phyloP scores from a whole-genome alignment of 2,888 invertebrate genomes.

The Plutella xylostella region DNA sequence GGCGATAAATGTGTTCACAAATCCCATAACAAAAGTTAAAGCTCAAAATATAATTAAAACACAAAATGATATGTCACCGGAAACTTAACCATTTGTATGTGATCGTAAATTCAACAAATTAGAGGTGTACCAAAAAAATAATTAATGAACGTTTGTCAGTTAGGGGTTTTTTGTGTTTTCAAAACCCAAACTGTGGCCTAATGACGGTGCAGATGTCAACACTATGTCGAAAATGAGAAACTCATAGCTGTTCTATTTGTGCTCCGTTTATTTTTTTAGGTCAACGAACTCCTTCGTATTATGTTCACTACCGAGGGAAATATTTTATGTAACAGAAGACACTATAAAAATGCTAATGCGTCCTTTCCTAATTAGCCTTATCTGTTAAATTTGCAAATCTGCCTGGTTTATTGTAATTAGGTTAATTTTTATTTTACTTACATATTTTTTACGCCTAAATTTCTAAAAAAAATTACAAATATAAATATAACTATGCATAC shows the following conservation, averaged over 20 bases:
- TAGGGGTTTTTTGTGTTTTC: slow-evolving; percentile 41
- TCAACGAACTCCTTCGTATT: slow-evolving; percentile 4
- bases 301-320: not conserved
- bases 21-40: slow-evolving; percentile 22
- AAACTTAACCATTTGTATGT: slow-evolving; percentile 52
- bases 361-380: no score
- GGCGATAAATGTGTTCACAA: slow-evolving; percentile 55
- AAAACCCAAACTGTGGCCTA: slow-evolving; percentile 27
- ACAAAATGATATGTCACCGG: slow-evolving; percentile 50
- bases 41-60: slow-evolving; percentile 9
- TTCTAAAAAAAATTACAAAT: no score
- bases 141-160: slow-evolving; percentile 51
- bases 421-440: no score
- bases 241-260: slow-evolving; percentile 12
- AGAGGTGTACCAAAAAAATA: slow-evolving; percentile 62
- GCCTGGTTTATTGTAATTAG: no score
- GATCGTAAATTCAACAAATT: slow-evolving; percentile 63
- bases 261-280: slow-evolving; percentile 2
- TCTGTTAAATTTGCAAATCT: no score
- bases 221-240: slow-evolving; percentile 33
- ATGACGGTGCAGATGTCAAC: slow-evolving; percentile 57
- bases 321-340: no score
- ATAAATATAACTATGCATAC: no score
- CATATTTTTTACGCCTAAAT: no score
- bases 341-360: no score